These are phyloP conservation scores for Premnoplex brunnescens DNA, from an alignment of 2,797 vertebrate genomes.

Conservation along the genomic window DNA sequence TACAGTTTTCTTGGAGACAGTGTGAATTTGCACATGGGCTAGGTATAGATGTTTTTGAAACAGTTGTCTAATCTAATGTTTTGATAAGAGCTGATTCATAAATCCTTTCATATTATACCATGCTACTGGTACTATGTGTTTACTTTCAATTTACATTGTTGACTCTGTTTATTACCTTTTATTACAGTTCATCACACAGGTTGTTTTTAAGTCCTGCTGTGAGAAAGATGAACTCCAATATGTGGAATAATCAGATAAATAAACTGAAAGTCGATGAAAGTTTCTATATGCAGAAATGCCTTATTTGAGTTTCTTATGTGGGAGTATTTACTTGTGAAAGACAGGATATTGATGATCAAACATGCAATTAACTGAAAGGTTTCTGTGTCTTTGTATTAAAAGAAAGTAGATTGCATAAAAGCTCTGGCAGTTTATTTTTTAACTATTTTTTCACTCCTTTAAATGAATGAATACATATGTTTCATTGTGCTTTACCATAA, in stretches of 20 bases:
- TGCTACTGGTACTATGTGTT: background rate
- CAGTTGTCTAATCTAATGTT: background rate
- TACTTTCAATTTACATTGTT: constrained; percentile 14
- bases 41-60: background rate
- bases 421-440: background rate
- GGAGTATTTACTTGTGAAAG: constrained; percentile 47
- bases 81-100: background rate
- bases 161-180: background rate
- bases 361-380: background rate
- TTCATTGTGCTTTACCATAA: background rate
- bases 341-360: constrained; percentile 54
- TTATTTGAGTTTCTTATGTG: constrained; percentile 19
- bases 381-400: constrained; percentile 7
- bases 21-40: background rate
- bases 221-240: background rate
- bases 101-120: background rate
- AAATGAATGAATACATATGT: background rate
- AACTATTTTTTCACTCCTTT: background rate
- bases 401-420: background rate
- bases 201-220: constrained; percentile 19
- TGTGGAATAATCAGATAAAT: background rate
- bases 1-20: background rate
- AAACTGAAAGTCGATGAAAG: constrained; percentile 30
- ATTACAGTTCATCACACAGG: background rate
- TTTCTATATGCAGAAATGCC: background rate